These are phyloP conservation scores for Zygogramma bicolorata DNA, from an alignment of 2,888 invertebrate species.

Conservation along the genomic window DNA sequence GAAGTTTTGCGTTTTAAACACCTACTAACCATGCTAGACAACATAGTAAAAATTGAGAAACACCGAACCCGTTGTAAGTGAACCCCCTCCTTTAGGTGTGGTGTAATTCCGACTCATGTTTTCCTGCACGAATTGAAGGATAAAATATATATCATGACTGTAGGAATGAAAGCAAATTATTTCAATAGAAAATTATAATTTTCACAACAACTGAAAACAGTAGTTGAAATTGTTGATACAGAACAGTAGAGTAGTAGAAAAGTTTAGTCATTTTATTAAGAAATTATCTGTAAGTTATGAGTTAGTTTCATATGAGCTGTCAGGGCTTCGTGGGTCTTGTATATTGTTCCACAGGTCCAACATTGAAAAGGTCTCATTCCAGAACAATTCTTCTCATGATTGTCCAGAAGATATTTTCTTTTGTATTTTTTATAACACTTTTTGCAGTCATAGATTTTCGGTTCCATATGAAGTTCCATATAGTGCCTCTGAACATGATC, in stretches of 20 bases:
- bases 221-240: too few species aligned
- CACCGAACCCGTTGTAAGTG: neutral
- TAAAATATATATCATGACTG: too few species aligned
- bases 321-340: conserved; percentile 46
- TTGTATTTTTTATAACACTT: conserved; percentile 55
- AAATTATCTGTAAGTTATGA: conserved; percentile 39
- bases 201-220: too few species aligned
- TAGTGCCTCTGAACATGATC: conserved; percentile 54
- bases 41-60: neutral
- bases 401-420: conserved; percentile 55
- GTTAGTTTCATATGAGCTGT: conserved; percentile 46
- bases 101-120: too few species aligned
- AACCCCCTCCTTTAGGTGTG: neutral
- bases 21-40: neutral
- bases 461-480: conserved; percentile 50
- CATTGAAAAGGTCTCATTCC: conserved; percentile 38
- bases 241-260: too few species aligned
- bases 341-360: conserved; percentile 43
- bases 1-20: neutral
- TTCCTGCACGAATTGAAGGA: too few species aligned
- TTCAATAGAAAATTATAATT: too few species aligned
- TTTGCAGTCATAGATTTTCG: conserved; percentile 47
- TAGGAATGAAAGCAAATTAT: too few species aligned
- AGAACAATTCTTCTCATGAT: conserved; percentile 54
- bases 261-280: too few species aligned